Evolutionary conservation across 2,888 invertebrate genomes (phyloP), one percentile per base, ranked within the genome.

Genomic region (Pimpla rufipes): DNA sequence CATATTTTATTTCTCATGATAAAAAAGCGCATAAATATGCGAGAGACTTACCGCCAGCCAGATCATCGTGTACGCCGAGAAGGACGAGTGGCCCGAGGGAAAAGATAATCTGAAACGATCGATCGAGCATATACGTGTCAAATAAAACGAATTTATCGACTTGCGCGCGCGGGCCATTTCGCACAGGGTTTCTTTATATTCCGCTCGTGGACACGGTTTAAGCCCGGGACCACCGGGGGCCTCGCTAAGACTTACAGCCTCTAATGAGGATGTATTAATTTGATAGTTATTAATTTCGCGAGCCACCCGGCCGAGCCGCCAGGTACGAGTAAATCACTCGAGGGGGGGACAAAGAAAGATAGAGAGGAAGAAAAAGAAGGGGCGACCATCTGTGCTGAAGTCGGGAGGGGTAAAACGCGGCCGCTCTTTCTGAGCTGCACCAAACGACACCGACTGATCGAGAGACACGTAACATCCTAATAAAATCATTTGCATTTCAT

Each of bases 71-170:
- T 96, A 98, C 88, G 97, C 96, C 13, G 97, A 97, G 94, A 98
- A 98, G 13, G 98, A 98, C 16, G 98, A 97, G 93, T 98, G 98
- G 23, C 98, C 98, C 85, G 98, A 98, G 78, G 98, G 98, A 94
- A 98, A 98, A 35, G 98, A 98, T 83, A 98, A 95, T 91, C 96
- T 95, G 93, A 83, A 92, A 92, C 79, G 87, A 88, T 86, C 85
- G 85, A 87, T 87, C 87, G 88, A 85, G 83, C 66, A 68, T 67
- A 29, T 29, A 73, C 77, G 86, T 86, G 88, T 89, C 88, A 88
- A 87, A 87, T 86, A 83, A 88, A 86, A 86, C 77, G 79, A 81
- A 84, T 81, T 77, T 83, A 81, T 80, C 47, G 66, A 40, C 55
- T 50, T 64, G 11, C 23, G 50, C 40, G 16, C 42, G n/a, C n/a